phyloP scores from a whole-genome alignment of 2,797 vertebrate species.

The Squalus acanthias region DNA sequence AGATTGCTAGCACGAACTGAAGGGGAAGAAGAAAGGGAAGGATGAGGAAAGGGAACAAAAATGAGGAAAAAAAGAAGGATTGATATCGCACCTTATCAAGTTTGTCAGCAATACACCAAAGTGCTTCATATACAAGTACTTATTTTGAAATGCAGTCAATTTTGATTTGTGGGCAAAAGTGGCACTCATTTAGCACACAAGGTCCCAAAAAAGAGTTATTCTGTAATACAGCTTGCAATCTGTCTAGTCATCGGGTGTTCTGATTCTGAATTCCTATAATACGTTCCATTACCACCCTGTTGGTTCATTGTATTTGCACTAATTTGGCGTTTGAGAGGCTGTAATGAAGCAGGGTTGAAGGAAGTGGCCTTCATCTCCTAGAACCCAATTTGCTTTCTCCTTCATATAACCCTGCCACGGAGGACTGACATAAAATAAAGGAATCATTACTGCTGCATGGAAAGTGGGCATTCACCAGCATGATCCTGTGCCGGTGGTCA shows the following conservation, averaged over 20 bases:
- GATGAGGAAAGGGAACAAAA: not conserved
- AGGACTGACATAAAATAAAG: not conserved
- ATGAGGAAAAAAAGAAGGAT: not conserved
- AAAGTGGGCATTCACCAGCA: not conserved
- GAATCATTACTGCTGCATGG: not conserved
- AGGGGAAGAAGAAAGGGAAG: not conserved
- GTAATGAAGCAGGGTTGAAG: not conserved
- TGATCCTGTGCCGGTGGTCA: not conserved
- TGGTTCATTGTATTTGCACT: not conserved
- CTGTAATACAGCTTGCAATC: not conserved
- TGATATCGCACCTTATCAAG: not conserved
- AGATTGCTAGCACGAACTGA: not conserved
- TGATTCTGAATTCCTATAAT: not conserved
- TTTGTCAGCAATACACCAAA: not conserved
- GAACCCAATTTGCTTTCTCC: not conserved
- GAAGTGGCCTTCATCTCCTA: not conserved
- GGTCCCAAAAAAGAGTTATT: not conserved
- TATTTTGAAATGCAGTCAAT: not conserved
- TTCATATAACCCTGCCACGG: not conserved
- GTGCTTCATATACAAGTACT: not conserved
- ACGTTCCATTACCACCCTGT: not conserved
- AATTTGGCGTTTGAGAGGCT: not conserved
- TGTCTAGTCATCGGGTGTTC: not conserved
- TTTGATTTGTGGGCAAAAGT: not conserved
- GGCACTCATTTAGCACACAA: not conserved